A percentile compares a stretch with the other conserved stretches of the same genome.
Evolutionary conservation across 92 coral and sea anemone genomes (phyloP).

Genomic region (Siderastrea radians): DNA sequence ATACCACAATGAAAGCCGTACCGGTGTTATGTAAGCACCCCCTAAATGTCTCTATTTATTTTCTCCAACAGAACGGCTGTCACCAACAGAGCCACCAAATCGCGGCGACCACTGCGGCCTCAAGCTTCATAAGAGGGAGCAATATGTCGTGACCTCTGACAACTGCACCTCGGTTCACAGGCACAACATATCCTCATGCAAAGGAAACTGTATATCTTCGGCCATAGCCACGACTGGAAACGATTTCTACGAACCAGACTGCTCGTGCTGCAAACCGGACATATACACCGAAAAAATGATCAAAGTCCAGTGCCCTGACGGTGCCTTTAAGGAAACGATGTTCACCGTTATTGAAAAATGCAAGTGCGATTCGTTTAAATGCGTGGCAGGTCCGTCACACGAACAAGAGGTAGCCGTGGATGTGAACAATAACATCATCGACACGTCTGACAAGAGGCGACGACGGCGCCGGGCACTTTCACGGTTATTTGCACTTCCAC

Average conservation of each 20-base stretch:
- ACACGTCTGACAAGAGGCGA: neutral
- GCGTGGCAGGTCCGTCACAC: slow-evolving; percentile 32
- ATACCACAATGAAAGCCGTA: too few species aligned
- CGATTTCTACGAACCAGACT: neutral
- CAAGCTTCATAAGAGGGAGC: neutral
- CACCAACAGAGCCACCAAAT: neutral
- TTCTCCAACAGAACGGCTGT: neutral
- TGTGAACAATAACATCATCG: neutral
- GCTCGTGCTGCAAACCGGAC: slow-evolving; percentile 61
- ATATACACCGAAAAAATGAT: neutral
- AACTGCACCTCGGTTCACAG: slow-evolving; percentile 41
- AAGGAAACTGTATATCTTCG: slow-evolving; percentile 62
- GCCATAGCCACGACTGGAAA: slow-evolving; percentile 47
- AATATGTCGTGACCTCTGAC: neutral
- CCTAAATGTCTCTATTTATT: neutral
- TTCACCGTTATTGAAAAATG: slow-evolving; percentile 44
- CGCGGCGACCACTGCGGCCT: neutral
- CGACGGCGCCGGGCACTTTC: slow-evolving; percentile 28
- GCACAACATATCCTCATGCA: slow-evolving; percentile 42
- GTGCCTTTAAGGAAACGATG: neutral
- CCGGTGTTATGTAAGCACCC: too few species aligned
- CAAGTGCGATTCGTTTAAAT: slow-evolving; percentile 12
- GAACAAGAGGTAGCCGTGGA: slow-evolving; percentile 7
- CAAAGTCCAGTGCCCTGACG: slow-evolving; percentile 32
- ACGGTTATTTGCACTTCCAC: slow-evolving; percentile 46